phyloP scores from a whole-genome alignment of 2,797 vertebrate species.

The Liasis olivaceus region DNA sequence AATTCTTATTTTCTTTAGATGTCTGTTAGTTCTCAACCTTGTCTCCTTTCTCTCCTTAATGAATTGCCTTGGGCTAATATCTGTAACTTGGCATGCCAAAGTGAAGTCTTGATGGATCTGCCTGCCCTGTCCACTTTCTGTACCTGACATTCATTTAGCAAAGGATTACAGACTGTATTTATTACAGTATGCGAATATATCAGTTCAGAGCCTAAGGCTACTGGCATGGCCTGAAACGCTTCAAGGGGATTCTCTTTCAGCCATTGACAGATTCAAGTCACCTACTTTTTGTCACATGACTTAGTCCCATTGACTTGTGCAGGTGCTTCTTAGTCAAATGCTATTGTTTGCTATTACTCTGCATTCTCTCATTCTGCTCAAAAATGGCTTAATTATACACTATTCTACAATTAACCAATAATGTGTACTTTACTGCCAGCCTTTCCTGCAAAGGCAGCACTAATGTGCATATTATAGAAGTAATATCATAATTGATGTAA shows the following conservation, averaged over 20 bases:
- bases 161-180: slow-evolving; percentile 49
- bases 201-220: slow-evolving; percentile 6
- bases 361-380: neutral
- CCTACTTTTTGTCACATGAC: slow-evolving; percentile 33
- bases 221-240: slow-evolving; percentile 17
- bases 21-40: neutral
- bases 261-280: slow-evolving; percentile 8
- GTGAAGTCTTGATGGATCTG: neutral
- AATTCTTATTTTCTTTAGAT: neutral
- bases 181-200: slow-evolving; percentile 24
- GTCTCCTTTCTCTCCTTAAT: neutral
- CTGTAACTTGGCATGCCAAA: neutral
- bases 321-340: slow-evolving; percentile 3
- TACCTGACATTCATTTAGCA: slow-evolving; percentile 47
- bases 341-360: neutral
- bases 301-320: neutral
- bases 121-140: neutral
- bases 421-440: neutral
- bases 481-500: neutral
- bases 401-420: neutral
- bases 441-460: neutral
- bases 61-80: neutral
- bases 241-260: slow-evolving; percentile 33
- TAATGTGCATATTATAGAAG: neutral
- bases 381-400: neutral